Base-by-base conservation (phyloP, 1,140 invertebrate species). In the Polypedilum pembai region DNA sequence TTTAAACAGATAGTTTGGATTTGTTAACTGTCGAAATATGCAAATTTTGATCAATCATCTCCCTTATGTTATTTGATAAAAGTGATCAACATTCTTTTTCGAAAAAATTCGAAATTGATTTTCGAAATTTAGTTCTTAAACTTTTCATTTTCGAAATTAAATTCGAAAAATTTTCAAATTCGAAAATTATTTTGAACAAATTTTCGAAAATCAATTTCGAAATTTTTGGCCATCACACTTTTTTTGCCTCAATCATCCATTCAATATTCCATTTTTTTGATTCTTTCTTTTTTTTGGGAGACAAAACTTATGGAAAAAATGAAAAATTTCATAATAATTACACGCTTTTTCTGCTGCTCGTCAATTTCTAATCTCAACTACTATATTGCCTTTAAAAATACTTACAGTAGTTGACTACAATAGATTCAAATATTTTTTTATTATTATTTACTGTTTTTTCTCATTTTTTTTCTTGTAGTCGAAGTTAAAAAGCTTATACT, bases 361-460 rank as follows among this genome's bases (percentile, higher is more conserved):
- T 56, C 45, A 56, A n/a, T 56, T n/a, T n/a, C 45, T 12, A n/a
- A 4, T n/a, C 45, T 69, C 65, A 69, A 69, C 65, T 21, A 69
- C 65, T 69, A 69, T 69, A 69, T 69, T 69, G 65, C 65, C 65
- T 69, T 69, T 20, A 69, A 69, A 33, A 69, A 69, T 69, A 56
- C 20, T 69, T 69, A 21, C 65, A 69, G 65, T 69, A 69, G 65
- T 69, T 69, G 65, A 69, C 17, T 18, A 18, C 17, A 69, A 69
- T n/a, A 18, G 17, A 18, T 69, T 21, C 18, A 18, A 8, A 18
- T 21, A 21, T 69, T 18, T 20, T 33, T 66, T 66, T 66, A 65
- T n/a, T 41, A 41, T 41, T 41, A 45, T 45, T 45, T 45, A 45
- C 15, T 45, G 5, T 45, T 10, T 45, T 45, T 45, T 10, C 15